Base-by-base conservation (phyloP, 2,113 vertebrate species). In the Oreocharis arfaki region DNA sequence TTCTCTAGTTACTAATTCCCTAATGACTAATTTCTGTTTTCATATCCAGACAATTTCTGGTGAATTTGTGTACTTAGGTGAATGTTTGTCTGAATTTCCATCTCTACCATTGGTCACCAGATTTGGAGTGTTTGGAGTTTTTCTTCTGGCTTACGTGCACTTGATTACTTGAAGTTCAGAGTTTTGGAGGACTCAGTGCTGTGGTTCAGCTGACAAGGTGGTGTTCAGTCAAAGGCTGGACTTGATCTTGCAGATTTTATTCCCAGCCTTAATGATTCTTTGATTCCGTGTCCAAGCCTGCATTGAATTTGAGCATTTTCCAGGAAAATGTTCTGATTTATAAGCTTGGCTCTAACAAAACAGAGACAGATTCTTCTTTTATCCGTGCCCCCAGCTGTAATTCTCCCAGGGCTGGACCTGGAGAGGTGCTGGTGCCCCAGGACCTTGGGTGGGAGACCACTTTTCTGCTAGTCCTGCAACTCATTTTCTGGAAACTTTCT, bases 261-360 rank as follows among this genome's bases (percentile, higher is more conserved):
- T 30, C 47, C 46, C 61, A 60, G 13, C n/a, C 9, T 5, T 60
- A 32, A 47, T 32, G 17, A 30, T 16, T 32, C n/a, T 53, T 33
- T 61, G 46, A 46, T 78, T 47, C 19, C 20, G 6, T 27, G 11
- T 76, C 42, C 63, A 91, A 56, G 8, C 11, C 57, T 41, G 26
- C 67, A 47, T 55, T 83, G 73, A 53, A 87, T 87, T 69, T 84
- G 50, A 64, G 20, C 56, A 30, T 92, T 90, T 93, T 84, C 57
- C 79, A 93, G 53, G 9, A 49, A 82, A 94, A 50, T 19, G 4
- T 90, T 90, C n/a, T 85, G 9, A 71, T 75, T 93, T 92, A 59
- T 52, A 85, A 78, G 18, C 46, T 55, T 88, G 35, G 15, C 24
- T 89, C 42, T 75, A 75, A 75, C 6, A 56, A 94, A 94, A 79